Evolutionary conservation across 2,113 vertebrate species (phyloP).

Genomic region (mouse (Mus musculus)): DNA sequence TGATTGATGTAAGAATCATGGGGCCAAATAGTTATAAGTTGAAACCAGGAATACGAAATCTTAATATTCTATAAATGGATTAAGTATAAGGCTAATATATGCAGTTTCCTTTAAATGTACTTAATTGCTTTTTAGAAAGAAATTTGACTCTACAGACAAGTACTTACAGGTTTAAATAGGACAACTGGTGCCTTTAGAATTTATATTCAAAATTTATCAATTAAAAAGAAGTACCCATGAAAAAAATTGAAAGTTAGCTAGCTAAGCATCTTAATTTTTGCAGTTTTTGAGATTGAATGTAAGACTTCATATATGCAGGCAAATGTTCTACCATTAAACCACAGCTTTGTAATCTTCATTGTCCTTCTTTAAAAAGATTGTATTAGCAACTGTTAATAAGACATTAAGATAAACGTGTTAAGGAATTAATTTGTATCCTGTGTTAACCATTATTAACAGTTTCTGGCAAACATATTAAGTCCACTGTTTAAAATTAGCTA

Average conservation of each 20-base stretch:
- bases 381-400: neutral
- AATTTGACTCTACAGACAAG: neutral
- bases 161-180: neutral
- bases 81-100: neutral
- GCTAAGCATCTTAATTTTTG: neutral
- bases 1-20: neutral
- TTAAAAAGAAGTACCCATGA: neutral
- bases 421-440: neutral
- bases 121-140: conserved; percentile 21
- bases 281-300: neutral
- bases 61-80: neutral
- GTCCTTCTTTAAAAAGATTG: neutral
- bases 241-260: neutral
- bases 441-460: neutral
- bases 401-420: neutral
- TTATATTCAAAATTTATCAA: neutral
- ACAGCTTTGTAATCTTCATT: neutral
- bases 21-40: neutral
- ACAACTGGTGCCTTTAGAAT: neutral
- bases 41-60: neutral
- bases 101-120: neutral
- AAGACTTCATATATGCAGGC: neutral
- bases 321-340: neutral
- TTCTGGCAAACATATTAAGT: neutral
- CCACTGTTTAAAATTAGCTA: neutral